These are phyloP conservation scores for Amphimallon solstitiale DNA, from an alignment of 2,888 invertebrate genomes.

Conservation along the genomic window DNA sequence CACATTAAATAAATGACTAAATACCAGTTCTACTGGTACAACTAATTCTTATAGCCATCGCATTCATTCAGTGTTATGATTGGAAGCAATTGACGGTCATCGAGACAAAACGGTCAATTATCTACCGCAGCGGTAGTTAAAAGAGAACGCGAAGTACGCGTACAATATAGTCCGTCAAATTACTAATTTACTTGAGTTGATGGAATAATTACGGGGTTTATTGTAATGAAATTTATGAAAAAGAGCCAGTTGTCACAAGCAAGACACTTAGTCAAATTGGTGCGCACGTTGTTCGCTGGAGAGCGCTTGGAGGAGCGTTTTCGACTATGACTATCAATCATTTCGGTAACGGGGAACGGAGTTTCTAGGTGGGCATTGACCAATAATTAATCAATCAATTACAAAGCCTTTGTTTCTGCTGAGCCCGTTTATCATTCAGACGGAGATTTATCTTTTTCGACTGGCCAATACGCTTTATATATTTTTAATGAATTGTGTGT, in stretches of 20 bases:
- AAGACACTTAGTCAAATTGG: constrained; percentile 40
- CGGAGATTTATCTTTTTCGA: constrained; percentile 44
- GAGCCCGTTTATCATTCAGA: constrained; percentile 47
- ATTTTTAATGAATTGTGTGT: constrained; percentile 20
- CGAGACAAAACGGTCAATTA: too few species aligned
- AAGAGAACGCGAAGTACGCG: background rate
- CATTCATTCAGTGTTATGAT: background rate
- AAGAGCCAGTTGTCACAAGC: constrained; percentile 32
- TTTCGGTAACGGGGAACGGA: constrained; percentile 43
- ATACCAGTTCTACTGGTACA: background rate
- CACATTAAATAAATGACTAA: background rate
- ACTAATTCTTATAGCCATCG: background rate
- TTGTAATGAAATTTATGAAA: constrained; percentile 35
- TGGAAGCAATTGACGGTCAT: constrained; percentile 2
- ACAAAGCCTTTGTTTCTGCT: constrained; percentile 48
- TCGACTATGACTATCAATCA: constrained; percentile 45
- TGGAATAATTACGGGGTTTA: constrained; percentile 31
- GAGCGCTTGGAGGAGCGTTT: constrained; percentile 30
- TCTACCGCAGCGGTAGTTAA: background rate
- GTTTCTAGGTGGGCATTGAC: constrained; percentile 47
- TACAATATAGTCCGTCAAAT: background rate
- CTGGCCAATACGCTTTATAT: constrained; percentile 31
- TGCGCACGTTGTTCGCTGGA: constrained; percentile 24
- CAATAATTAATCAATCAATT: constrained; percentile 51
- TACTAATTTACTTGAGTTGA: constrained; percentile 27